A percentile compares a stretch with the other conserved stretches of the same genome.
These are phyloP conservation scores for Oikopleura dioica DNA, from an alignment of 23 tunicate genomes.

Conservation along the genomic window DNA sequence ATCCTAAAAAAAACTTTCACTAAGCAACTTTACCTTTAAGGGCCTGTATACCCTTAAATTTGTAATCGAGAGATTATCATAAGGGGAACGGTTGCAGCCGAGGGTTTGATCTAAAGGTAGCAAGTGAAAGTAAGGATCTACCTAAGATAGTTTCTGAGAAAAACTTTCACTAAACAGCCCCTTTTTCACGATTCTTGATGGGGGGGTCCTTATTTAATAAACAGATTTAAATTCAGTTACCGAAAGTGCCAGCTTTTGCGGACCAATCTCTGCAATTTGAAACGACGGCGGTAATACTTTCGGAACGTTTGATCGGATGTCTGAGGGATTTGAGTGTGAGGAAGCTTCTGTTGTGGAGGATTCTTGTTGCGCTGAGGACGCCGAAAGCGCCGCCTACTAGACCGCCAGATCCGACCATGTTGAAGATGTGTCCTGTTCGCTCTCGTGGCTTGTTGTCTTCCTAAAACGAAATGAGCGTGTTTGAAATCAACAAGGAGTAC, in stretches of 20 bases:
- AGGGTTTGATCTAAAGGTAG: too few relatives aligned
- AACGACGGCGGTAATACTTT: not conserved
- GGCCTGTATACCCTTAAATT: too few relatives aligned
- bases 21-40: too few relatives aligned
- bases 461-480: not conserved
- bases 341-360: not conserved
- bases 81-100: too few relatives aligned
- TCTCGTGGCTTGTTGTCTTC: not conserved
- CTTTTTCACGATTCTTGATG: too few relatives aligned
- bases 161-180: too few relatives aligned
- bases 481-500: not conserved
- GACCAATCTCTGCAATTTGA: not conserved
- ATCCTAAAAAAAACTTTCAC: too few relatives aligned
- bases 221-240: not conserved
- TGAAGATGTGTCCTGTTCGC: not conserved
- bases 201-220: too few relatives aligned
- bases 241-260: not conserved
- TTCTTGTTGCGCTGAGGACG: not conserved
- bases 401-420: not conserved
- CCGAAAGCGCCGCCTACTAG: not conserved
- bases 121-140: too few relatives aligned
- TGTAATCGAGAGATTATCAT: too few relatives aligned
- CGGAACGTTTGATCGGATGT: not conserved
- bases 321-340: not conserved
- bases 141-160: too few relatives aligned